A percentile compares a stretch with the other conserved stretches of the same genome.
phyloP scores from a whole-genome alignment of 2,113 vertebrate genomes.

The Caranx melampygus region DNA sequence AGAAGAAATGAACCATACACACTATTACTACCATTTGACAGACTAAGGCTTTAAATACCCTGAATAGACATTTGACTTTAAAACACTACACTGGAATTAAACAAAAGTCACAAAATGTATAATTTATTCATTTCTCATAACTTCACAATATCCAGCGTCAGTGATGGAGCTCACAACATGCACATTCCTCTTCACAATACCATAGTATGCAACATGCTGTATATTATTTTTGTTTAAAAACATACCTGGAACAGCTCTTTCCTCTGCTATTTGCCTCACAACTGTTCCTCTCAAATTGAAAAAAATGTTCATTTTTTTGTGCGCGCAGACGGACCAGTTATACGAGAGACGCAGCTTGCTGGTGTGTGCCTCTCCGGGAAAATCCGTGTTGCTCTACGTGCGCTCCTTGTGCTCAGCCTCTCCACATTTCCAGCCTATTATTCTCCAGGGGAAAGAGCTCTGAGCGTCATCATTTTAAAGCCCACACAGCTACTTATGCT shows the following conservation, averaged over 20 bases:
- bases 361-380: conserved; percentile 34
- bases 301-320: conserved; percentile 77
- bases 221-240: background rate
- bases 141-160: conserved; percentile 8
- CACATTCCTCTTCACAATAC: conserved; percentile 43
- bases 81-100: background rate
- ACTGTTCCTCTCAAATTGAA: conserved; percentile 71
- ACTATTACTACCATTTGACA: background rate
- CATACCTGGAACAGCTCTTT: conserved; percentile 74
- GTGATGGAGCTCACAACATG: conserved; percentile 7
- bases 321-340: background rate
- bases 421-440: conserved; percentile 74
- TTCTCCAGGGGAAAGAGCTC: conserved; percentile 71
- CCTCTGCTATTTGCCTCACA: conserved; percentile 65
- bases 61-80: background rate
- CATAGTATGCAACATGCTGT: no score
- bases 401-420: conserved; percentile 66
- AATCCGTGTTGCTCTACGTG: conserved; percentile 52
- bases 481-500: conserved; percentile 75
- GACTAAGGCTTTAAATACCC: background rate
- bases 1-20: background rate
- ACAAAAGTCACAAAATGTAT: background rate
- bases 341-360: conserved; percentile 43
- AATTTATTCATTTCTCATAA: conserved; percentile 26
- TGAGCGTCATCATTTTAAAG: conserved; percentile 75